phyloP scores from a whole-genome alignment of 2,888 invertebrate species.

The Agrilus cyanescens region DNA sequence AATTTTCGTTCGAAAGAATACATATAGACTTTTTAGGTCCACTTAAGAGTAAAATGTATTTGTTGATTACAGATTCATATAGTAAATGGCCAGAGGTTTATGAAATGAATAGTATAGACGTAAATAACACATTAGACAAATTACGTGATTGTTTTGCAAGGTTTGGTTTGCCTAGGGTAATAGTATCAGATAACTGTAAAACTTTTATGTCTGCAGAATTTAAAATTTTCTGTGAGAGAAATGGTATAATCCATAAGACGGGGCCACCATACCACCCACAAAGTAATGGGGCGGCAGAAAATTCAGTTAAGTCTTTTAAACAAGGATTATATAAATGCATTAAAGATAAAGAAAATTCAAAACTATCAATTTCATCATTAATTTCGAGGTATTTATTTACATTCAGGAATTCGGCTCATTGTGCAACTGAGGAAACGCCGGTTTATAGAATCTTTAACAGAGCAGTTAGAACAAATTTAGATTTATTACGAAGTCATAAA shows the following conservation, averaged over 20 bases:
- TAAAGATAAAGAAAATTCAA: too few relatives aligned
- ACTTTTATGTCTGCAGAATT: conserved; percentile 8
- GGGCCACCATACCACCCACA: too few relatives aligned
- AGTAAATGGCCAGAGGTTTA: conserved; percentile 12
- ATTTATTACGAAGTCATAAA: neutral
- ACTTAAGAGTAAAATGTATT: conserved; percentile 10
- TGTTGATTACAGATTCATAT: too few relatives aligned
- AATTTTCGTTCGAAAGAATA: conserved; percentile 8
- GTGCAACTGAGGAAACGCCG: too few relatives aligned
- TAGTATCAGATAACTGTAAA: conserved; percentile 13
- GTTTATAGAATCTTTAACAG: too few relatives aligned
- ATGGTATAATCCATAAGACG: conserved; percentile 10
- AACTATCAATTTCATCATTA: too few relatives aligned
- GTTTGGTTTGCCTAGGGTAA: conserved; percentile 10
- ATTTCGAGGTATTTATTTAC: too few relatives aligned
- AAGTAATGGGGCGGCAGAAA: too few relatives aligned
- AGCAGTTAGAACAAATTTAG: too few relatives aligned
- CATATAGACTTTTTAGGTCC: conserved; percentile 14
- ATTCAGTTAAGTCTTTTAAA: too few relatives aligned
- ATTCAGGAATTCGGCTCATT: too few relatives aligned
- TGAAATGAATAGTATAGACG: conserved; percentile 6
- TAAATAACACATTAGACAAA: conserved; percentile 9
- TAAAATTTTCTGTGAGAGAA: conserved; percentile 9
- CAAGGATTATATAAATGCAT: too few relatives aligned
- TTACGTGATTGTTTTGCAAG: conserved; percentile 12